Evolutionary conservation across 2,113 vertebrate genomes (phyloP), one percentile per base, ranked within the genome.

Genomic region (cat (Felis catus)): DNA sequence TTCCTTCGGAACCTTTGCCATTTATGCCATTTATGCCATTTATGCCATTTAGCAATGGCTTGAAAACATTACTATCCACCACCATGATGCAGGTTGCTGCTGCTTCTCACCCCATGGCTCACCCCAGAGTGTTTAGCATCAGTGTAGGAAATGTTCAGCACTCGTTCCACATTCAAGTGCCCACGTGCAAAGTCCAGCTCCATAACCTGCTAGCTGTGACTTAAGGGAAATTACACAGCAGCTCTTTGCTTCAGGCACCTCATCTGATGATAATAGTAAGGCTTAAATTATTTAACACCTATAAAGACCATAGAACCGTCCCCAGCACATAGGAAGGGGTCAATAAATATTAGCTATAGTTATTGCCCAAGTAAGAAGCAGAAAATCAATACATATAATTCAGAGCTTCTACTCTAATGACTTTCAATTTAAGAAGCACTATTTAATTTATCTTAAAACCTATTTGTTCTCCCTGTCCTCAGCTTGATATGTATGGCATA

Each of bases 271-370:
- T 95, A 94, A 85, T 76, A 96, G 96, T 39, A 81, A 96, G 55
- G 0, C 9, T 97, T 97, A 95, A 94, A 98, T 95, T 97, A 96
- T 96, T 97, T 98, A 95, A 91, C 73, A 90, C 36, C 83, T 80
- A 53, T 76, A 90, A 95, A 94, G 41, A 41, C 27, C 33, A 83
- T 3, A 84, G 90, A 97, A 87, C 41, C 80, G 8, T 95, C 65
- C 65, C 63, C 6, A 76, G 83, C 55, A 76, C 45, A 92, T 53
- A 88, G 73, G 95, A 97, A 97, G 84, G 96, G 55, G 92, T 96
- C 84, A 96, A 92, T 97, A 97, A 94, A 96, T 96, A 95, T 90
- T 97, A 96, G 90, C 76, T 95, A 87, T 95, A 89, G 51, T 92
- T 96, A 97, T 80, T 95, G 63, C 76, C 79, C 70, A 66, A 91